Evolutionary conservation across 2,888 invertebrate genomes (phyloP), one percentile per base, ranked within the genome.

Genomic region (Celastrina argiolus): DNA sequence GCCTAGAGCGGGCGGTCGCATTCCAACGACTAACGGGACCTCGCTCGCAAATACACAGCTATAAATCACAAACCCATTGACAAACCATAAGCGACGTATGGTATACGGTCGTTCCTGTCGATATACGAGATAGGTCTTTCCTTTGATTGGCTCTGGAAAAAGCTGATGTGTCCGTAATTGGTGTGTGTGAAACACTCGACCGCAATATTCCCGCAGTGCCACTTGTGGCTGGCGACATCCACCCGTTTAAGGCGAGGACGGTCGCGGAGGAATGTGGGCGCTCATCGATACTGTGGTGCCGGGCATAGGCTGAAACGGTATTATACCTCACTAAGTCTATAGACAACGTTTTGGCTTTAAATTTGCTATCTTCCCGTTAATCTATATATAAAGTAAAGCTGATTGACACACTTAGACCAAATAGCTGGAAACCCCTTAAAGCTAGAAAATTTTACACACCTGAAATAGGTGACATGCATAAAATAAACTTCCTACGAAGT

Each of bases 1-100:
- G 81, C 81, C 83, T 84, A 84, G 82, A 85, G 73, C 87, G 84
- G 84, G 80, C 82, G 88, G 83, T 84, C 87, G 79, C 88, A 89
- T 89, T 89, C 85, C 85, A 69, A 67, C 69, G 67, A 71, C 72
- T 88, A 88, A 88, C 89, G 88, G 88, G 83, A 85, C 77, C 75
- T 76, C 75, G 78, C 76, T 82, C 74, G 83, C 81, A 76, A 84
- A 85, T 75, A 75, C 73, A 70, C 71, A 71, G 74, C 73, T 73
- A 71, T 72, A 74, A 72, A 68, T 73, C 72, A 70, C 74, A 74
- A 73, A 75, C 73, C 74, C 65, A 72, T 71, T 69, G 71, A 72
- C 72, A 71, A 72, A 74, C 69, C 39, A 61, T 61, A 59, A 10
- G n/a, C 28, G 59, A 59, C 36, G 18, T 14, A 34, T 45, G 18